Conservation (phyloP, 1,140 invertebrate species). For the Temnothorax longispinosus region DNA sequence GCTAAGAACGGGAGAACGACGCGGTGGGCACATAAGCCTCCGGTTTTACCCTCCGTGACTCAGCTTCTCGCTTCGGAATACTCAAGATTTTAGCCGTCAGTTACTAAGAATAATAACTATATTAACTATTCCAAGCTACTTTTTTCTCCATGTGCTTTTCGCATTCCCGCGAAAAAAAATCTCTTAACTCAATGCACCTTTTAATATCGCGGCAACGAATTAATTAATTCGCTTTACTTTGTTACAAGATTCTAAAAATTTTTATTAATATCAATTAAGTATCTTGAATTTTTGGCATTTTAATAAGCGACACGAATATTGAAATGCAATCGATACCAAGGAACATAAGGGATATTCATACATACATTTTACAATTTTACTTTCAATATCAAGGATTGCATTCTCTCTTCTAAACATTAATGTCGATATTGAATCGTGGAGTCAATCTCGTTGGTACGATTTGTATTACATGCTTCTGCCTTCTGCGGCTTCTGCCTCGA, state of each 20-base stretch:
- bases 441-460: not conserved
- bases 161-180: not conserved
- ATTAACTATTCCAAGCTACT: not conserved
- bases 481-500: not conserved
- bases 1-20: not conserved
- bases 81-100: not conserved
- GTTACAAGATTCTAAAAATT: not conserved
- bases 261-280: not conserved
- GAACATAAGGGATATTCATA: not conserved
- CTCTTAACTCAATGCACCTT: not conserved
- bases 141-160: not conserved
- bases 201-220: not conserved
- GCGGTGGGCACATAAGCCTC: not conserved
- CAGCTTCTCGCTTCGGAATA: not conserved
- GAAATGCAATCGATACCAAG: not conserved
- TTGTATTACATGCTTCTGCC: not conserved
- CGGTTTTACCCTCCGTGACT: not conserved
- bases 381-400: constrained; percentile 5
- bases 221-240: constrained; percentile 13
- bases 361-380: constrained; percentile 16
- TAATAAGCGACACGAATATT: not conserved
- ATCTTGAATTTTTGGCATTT: not conserved
- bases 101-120: not conserved
- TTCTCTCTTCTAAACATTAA: constrained; percentile 25
- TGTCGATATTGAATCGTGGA: constrained; percentile 22